A percentile compares a stretch with the other conserved stretches of the same genome.
Evolutionary conservation across 2,888 invertebrate genomes (phyloP).

Genomic region (Ypsolopha sequella): DNA sequence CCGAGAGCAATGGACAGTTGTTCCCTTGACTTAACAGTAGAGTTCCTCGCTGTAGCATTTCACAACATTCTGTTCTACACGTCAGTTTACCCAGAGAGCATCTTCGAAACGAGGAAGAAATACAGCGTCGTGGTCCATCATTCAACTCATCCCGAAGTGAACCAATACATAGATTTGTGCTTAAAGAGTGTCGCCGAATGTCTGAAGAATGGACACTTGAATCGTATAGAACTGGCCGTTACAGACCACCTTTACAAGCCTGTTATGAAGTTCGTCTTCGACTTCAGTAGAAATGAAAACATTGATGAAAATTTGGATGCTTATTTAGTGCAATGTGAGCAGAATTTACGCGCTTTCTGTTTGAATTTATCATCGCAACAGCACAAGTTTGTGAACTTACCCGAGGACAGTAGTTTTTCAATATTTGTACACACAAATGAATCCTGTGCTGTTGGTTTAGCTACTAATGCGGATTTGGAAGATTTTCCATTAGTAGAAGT

Average conservation of each 20-base stretch:
- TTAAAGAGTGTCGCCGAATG: conserved; percentile 62
- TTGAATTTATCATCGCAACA: conserved; percentile 65
- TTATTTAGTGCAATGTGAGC: conserved; percentile 73
- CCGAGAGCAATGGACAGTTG: conserved; percentile 45
- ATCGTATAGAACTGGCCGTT: conserved; percentile 62
- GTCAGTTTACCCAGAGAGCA: conserved; percentile 73
- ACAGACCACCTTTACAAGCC: conserved; percentile 32
- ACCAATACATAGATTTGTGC: conserved; percentile 71
- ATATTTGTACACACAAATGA: conserved; percentile 73
- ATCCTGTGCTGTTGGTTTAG: conserved; percentile 65
- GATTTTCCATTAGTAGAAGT: conserved; percentile 52
- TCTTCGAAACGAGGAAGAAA: conserved; percentile 73
- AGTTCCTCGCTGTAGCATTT: conserved; percentile 76
- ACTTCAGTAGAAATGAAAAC: conserved; percentile 29
- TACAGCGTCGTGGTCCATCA: conserved; percentile 73
- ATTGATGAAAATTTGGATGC: conserved; percentile 60
- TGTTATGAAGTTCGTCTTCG: conserved; percentile 42
- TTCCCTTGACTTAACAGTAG: conserved; percentile 69
- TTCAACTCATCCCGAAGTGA: conserved; percentile 75
- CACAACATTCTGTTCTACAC: conserved; percentile 73
- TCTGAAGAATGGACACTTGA: conserved; percentile 57
- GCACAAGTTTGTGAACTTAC: conserved; percentile 55
- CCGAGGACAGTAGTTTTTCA: conserved; percentile 70
- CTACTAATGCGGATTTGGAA: conserved; percentile 62
- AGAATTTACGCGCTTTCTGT: conserved; percentile 72